Base-by-base conservation (phyloP, 2,888 invertebrate genomes). In the Psococerastis gibbosa region DNA sequence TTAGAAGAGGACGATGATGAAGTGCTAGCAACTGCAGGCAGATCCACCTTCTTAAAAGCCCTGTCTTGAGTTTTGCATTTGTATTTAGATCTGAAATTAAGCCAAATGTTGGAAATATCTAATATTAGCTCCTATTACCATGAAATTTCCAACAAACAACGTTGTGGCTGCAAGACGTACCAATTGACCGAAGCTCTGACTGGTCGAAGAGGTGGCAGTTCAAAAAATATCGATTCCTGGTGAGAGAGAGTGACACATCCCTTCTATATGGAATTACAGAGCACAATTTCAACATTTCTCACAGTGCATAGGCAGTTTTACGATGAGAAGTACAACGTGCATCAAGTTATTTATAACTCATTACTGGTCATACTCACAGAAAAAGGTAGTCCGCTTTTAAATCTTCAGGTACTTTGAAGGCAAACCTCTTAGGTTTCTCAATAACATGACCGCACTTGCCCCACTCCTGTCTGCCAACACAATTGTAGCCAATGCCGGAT, bases 381-480 rank as follows among this genome's bases (percentile, higher is more conserved):
- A 75, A 71, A 0, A 64, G 45, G 50, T 67, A 63, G 1, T 63
- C 50, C 32, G 69, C 65, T 50, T 71, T 69, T 15, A 78, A 65
- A 0, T 68, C 66, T 1, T 62, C 53, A 0, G 89, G 81, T 13
- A 94, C 60, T 51, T 63, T 66, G 57, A 91, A 83, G 5, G 73
- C 62, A 4, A 56, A 65, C 46, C 92, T 68, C 48, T 73, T 66
- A 0, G 95, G 95, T 33, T 75, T 71, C 52, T 73, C 73, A 0
- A 75, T 70, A 3, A 73, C 59, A 53, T 75, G 70, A 44, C 71
- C 68, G 60, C 97, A 97, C 60, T 84, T 85, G 0, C 84, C 78
- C 89, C 91, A 97, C 57, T 89, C 92, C 23, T 84, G 53, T 56
- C 78, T 66, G 22, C 91, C 91, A 49, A 71, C 73, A 59, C 97